Base-by-base conservation (phyloP, 2,113 vertebrate species). In the Calidris pygmaea region DNA sequence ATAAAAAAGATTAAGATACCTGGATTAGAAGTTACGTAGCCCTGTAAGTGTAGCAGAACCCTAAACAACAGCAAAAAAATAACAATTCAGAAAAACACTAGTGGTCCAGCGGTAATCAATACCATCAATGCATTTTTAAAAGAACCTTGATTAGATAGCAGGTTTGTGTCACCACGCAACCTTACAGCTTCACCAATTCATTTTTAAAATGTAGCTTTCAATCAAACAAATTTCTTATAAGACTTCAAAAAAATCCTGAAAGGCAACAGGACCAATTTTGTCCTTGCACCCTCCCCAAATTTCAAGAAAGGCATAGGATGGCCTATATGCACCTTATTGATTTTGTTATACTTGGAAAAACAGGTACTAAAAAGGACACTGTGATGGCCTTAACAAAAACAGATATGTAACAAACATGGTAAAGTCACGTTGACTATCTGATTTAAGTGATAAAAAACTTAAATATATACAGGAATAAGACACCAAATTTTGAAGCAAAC, bases 251-350 rank as follows among this genome's bases (percentile, higher is more conserved):
- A 91, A 91, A 74, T 93, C 22, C 6, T 78, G 88, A 70, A 97
- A 94, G 92, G 84, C 72, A 94, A 70, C 29, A 93, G 67, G 83
- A 97, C n/a, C n/a, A 81, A 62, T 34, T 70, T 9, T 37, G 85
- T 87, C 59, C 65, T 37, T 90, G 56, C 50, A 85, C 7, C 82
- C 65, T 92, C 70, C 27, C 32, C 65, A 94, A 27, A 85, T 85
- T 92, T 97, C 79, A 81, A 97, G 90, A 96, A 97, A 98, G 97
- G 97, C 97, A 97, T 94, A 95, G 66, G 90, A 93, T 95, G 97
- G 96, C 96, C 95, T 96, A 75, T 93, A 93, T 87, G 97, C 97
- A 97, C 97, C 96, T 89, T 95, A 74, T 65, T 78, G 84, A 86
- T 82, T 95, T 96, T 90, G 53, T 92, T 89, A 82, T 47, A 59